These are phyloP conservation scores for Disparrhopalites patrizii DNA, from an alignment of 2,888 invertebrate species.

Conservation along the genomic window DNA sequence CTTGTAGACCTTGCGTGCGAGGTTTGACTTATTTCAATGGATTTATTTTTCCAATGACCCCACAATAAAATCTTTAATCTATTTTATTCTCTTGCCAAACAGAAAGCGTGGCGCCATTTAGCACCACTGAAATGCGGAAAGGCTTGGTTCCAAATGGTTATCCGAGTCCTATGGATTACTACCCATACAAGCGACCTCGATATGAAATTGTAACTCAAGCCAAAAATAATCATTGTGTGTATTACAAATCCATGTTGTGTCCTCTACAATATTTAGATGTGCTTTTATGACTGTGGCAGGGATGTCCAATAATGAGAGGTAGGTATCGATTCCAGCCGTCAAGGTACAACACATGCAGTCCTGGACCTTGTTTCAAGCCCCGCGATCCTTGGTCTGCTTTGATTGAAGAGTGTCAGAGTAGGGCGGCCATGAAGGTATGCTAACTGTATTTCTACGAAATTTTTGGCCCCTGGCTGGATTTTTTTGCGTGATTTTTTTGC, in stretches of 20 bases:
- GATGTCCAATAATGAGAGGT: constrained; percentile 21
- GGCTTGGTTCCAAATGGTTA: neutral
- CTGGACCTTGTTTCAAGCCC: constrained; percentile 15
- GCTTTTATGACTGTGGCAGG: neutral
- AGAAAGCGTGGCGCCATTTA: constrained; percentile 40
- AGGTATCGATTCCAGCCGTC: constrained; percentile 3
- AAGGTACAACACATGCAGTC: neutral
- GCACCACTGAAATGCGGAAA: constrained; percentile 21
- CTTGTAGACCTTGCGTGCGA: constrained; percentile 22
- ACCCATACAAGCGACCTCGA: constrained; percentile 21
- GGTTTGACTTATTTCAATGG: constrained; percentile 2
- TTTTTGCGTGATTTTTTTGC: neutral
- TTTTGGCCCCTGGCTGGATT: neutral
- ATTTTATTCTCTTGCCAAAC: too few species aligned
- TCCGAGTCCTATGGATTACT: constrained; percentile 33
- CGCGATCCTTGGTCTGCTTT: constrained; percentile 28
- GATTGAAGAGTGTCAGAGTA: constrained; percentile 23
- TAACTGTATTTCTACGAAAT: neutral
- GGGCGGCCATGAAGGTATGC: constrained; percentile 33
- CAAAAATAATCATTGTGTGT: neutral
- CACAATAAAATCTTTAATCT: too few species aligned
- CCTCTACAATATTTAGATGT: neutral
- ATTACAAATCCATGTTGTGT: neutral
- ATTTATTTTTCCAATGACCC: neutral
- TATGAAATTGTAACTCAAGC: constrained; percentile 20